phyloP scores from a whole-genome alignment of 2,113 vertebrate genomes.

The Petaurus breviceps region DNA sequence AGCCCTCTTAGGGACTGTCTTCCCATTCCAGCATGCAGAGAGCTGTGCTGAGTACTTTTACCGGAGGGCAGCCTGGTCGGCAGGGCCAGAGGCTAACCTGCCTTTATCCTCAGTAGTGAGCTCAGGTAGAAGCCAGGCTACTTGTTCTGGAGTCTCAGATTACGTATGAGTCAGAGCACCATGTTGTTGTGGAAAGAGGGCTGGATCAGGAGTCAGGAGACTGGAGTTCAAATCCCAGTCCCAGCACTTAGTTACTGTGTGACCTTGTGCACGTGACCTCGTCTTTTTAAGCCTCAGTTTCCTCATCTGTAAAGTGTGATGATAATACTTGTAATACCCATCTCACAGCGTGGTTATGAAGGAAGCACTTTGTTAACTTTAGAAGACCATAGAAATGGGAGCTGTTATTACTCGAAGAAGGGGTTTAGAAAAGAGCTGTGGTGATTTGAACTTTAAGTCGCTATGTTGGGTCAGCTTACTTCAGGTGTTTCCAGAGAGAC shows the following conservation, averaged over 20 bases:
- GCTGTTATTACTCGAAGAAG: not conserved
- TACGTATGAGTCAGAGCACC: not conserved
- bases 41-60: not conserved
- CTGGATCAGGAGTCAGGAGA: not conserved
- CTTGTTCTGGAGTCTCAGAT: not conserved
- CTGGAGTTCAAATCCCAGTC: not conserved
- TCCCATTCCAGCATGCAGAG: slow-evolving; percentile 2
- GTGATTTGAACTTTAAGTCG: not conserved
- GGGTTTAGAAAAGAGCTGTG: not conserved
- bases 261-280: not conserved
- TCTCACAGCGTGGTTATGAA: not conserved
- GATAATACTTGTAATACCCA: not conserved
- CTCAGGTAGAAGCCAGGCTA: not conserved
- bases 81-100: not conserved
- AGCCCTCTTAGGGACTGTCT: not conserved
- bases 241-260: not conserved
- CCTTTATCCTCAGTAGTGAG: slow-evolving; percentile 27
- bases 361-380: not conserved
- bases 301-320: not conserved
- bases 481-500: slow-evolving; percentile 27
- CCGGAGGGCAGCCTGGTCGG: not conserved
- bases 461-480: not conserved
- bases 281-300: not conserved
- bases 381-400: not conserved
- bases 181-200: not conserved